Conservation (phyloP, 1,140 invertebrate species). For the Linepithema humile region DNA sequence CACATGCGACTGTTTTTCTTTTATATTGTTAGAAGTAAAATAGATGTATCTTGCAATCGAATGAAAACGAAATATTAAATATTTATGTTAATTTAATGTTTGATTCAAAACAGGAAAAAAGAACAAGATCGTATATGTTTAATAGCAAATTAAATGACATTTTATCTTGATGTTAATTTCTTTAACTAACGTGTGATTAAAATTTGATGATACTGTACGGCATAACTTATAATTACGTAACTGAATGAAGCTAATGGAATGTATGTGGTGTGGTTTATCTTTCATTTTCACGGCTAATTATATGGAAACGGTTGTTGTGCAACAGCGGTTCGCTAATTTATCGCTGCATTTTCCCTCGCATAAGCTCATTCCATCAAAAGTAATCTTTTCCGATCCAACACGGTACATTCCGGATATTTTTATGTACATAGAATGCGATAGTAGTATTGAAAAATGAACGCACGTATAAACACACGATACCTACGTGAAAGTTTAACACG, state of each 20-base stretch:
- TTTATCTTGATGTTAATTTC: neutral
- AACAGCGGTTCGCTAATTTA: conserved; percentile 30
- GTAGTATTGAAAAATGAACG: conserved; percentile 11
- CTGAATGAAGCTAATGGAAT: conserved; percentile 9
- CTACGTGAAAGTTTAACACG: conserved; percentile 28
- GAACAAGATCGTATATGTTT: neutral
- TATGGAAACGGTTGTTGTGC: neutral
- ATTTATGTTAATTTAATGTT: neutral
- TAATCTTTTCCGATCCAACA: neutral
- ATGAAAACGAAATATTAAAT: neutral
- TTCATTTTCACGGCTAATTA: conserved; percentile 20
- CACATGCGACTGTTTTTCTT: neutral
- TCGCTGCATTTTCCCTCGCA: neutral
- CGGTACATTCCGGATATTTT: neutral
- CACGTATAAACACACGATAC: neutral
- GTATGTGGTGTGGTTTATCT: neutral
- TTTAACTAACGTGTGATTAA: neutral
- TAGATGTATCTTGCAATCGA: neutral
- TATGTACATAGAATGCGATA: neutral
- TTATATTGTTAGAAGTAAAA: neutral
- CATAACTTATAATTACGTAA: conserved; percentile 13
- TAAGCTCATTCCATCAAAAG: conserved; percentile 5
- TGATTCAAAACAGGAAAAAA: neutral
- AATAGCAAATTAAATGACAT: neutral
- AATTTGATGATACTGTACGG: neutral